phyloP scores from a whole-genome alignment of 2,113 vertebrate genomes.

The Thamnophis sirtalis region DNA sequence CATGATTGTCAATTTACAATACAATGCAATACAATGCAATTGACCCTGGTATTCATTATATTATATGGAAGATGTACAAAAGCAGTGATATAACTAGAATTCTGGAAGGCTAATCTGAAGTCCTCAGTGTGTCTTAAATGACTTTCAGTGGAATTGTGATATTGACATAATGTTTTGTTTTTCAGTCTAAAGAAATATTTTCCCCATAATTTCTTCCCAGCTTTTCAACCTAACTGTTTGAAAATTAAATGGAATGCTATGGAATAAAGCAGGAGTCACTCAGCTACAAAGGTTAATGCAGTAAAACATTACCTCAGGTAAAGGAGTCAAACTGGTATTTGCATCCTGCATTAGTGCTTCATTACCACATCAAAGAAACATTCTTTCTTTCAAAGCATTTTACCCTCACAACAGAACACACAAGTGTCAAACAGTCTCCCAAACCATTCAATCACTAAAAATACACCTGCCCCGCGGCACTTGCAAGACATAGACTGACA shows the following conservation, averaged over 20 bases:
- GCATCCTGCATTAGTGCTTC: constrained; percentile 14
- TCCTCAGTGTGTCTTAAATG: not conserved
- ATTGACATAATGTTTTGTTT: not conserved
- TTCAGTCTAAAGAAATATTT: not conserved
- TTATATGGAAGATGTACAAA: not conserved
- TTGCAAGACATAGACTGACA: not conserved
- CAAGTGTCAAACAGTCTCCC: constrained; percentile 2
- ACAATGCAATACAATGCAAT: too few species aligned
- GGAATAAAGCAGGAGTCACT: not conserved
- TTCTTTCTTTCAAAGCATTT: not conserved
- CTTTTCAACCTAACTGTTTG: not conserved
- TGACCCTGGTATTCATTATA: not conserved
- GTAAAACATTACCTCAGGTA: constrained; percentile 13
- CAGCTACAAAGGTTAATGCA: constrained; percentile 10
- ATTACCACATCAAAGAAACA: constrained; percentile 23
- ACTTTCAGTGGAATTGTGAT: not conserved
- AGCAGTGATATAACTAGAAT: not conserved
- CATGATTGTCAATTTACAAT: not conserved
- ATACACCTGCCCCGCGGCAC: not conserved
- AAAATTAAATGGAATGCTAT: constrained; percentile 11
- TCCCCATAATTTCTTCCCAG: not conserved
- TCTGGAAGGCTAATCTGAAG: not conserved
- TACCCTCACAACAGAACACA: not conserved
- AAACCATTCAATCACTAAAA: constrained; percentile 4
- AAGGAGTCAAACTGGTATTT: not conserved